Base-by-base conservation (phyloP, 64 coral and sea anemone genomes). In the Montipora capricornis region DNA sequence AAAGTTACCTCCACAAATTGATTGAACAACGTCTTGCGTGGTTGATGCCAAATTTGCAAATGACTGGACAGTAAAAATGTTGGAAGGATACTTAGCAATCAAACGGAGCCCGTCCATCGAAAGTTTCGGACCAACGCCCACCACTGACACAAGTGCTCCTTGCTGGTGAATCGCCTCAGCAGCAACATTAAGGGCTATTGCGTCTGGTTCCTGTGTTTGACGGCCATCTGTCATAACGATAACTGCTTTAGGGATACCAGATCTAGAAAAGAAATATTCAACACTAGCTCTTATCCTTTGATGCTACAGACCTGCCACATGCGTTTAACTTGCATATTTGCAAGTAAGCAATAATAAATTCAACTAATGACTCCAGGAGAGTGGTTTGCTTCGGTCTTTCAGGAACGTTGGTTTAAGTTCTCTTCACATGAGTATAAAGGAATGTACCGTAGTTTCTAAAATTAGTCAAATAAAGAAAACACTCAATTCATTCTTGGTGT, bases 151-250 rank as follows among this genome's bases (percentile, higher is more conserved):
- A 17, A 37, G 84, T 50, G 85, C 96, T 22, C 93, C 89, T 83
- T 90, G 90, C 12, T 87, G 4, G 29, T 91, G 92, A 15, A 97
- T 62, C 3, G 92, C 75, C 6, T 17, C 24, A 15, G 95, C 81
- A 2, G 95, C 92, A 3, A 80, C 4, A 66, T 94, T 46, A 50
- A 97, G 62, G 19, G 81, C 14, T 0, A 94, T 20, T n/a, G 87
- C 80, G 58, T 91, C 95, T 22, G 95, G 95, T n/a, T 97, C 95
- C 53, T 92, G 92, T 78, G 95, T 97, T 66, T 97, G 95, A 24
- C 92, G 44, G 0, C 95, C 95, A 50, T 97, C 95, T 22, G 95
- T 97, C 92, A 97, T 81, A 45, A 97, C 51, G 13, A 97, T 94
- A 2, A 94, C 95, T 11, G 64, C 55, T 79, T 91, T 97, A 1